Evolutionary conservation across 1,140 invertebrate species (phyloP).

Genomic region (Epicauta chinensis): DNA sequence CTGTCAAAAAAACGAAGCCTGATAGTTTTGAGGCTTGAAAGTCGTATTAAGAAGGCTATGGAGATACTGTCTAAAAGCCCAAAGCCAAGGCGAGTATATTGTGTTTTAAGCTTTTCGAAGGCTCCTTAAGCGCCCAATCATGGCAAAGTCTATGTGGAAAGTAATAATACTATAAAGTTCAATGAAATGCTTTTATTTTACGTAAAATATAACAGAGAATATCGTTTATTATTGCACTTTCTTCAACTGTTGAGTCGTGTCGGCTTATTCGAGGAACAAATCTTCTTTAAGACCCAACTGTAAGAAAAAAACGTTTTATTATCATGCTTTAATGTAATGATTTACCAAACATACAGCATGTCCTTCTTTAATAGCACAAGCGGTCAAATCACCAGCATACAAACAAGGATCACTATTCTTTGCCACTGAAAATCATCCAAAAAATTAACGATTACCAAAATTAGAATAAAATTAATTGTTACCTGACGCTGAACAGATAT

Average conservation of each 20-base stretch:
- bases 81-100: too few species aligned
- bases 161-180: neutral
- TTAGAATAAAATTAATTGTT: neutral
- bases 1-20: too few species aligned
- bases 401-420: conserved; percentile 2
- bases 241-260: neutral
- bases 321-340: too few species aligned
- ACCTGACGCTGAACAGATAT: conserved; percentile 2
- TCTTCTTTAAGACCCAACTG: neutral
- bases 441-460: neutral
- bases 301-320: neutral
- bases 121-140: too few species aligned
- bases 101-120: too few species aligned
- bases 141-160: too few species aligned
- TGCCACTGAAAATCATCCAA: conserved; percentile 1
- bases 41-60: too few species aligned
- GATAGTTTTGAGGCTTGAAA: too few species aligned
- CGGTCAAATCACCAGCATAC: neutral
- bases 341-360: conserved; percentile 13
- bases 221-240: neutral
- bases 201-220: neutral
- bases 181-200: neutral
- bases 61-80: too few species aligned
- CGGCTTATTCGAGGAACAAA: neutral
- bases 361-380: conserved; percentile 12